Evolutionary conservation across 2,888 invertebrate species (phyloP), one percentile per base, ranked within the genome.

Genomic region (Pyralis farinalis): DNA sequence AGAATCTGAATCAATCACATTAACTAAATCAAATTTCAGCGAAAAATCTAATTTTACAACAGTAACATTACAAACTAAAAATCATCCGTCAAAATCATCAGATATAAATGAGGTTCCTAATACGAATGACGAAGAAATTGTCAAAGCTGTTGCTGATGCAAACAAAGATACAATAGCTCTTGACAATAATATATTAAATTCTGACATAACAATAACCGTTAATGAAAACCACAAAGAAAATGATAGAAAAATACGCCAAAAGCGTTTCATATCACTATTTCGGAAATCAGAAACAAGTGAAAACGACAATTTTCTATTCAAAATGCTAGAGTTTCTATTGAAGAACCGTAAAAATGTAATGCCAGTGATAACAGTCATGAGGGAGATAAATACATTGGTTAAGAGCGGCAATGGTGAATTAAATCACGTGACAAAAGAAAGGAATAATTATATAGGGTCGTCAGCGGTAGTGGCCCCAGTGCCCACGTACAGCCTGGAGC

Each of bases 331-430:
- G 27, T 83, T 81, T 10, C 36, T 85, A 0, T 40, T 72, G 0
- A 73, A 59, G 31, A 69, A 81, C 22, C 57, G 76, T 0, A 71
- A 54, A 34, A 71, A 56, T 6, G 59, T 77, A 0, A 28, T 77
- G 0, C 86, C 85, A 1, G 65, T 84, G 0, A 61, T 81, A 1
- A 75, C 74, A 0, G 75, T 84, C 0, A 70, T 79, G 45, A 44
- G 83, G 4, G 85, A 85, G 31, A 78, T 86, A 0, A 77, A 67
- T 12, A 83, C 86, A 0, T 34, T 83, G 1, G 74, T 85, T 0
- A 77, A 64, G 32, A 80, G 72, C 4, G 68, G 53, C 0, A 75
- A 74, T 3, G 77, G 81, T 0, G 80, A 83, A 34, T 40, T 84
- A 1, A 77, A 61, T 12, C 79, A 86, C 31, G 40, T 58, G 0